Evolutionary conservation across 2,113 vertebrate species (phyloP), one percentile per base, ranked within the genome.

Genomic region (Pyrgilauda ruficollis): DNA sequence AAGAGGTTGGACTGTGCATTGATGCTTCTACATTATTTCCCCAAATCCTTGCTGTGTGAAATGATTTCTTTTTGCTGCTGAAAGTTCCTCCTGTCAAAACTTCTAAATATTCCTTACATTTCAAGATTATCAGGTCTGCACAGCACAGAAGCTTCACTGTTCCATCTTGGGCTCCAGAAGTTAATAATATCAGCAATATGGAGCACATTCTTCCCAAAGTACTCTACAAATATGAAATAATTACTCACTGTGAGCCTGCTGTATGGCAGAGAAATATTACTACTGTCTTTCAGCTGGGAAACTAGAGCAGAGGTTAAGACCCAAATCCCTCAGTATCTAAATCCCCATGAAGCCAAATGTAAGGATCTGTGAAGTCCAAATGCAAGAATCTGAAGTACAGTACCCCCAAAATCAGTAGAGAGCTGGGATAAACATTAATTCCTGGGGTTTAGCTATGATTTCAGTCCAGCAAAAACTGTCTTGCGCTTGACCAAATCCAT

Each of bases 221-320:
- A 76, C 62, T 76, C 91, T 31, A 93, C 91, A 92, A 95, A 94
- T 94, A 94, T 39, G 53, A 94, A 95, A 93, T 92, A 96, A 92
- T 96, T 94, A 87, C 78, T 91, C 81, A 64, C 46, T 89, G 62
- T 27, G 85, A 73, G 69, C n/a, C 91, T 87, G 53, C 84, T 66
- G 18, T 13, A n/a, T 87, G 87, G 91, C 95, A 96, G 89, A 95
- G 93, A 97, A 91, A 79, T 94, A 95, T 93, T 84, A 41, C 58
- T 68, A 18, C 69, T 86, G 86, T 84, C 89, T 93, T 93, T 93
- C 87, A 93, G 62, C 78, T 77, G 66, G 44, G 81, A 94, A 97
- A 94, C 84, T 87, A 33, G 81, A 93, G 62, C 88, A 87, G 75
- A 93, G 64, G 52, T 93, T 74, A 89, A 89, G 84, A 91, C 67